A percentile compares a stretch with the other conserved stretches of the same genome.
phyloP scores from a whole-genome alignment of 64 coral and sea anemone genomes.

The Platygyra sinensis region DNA sequence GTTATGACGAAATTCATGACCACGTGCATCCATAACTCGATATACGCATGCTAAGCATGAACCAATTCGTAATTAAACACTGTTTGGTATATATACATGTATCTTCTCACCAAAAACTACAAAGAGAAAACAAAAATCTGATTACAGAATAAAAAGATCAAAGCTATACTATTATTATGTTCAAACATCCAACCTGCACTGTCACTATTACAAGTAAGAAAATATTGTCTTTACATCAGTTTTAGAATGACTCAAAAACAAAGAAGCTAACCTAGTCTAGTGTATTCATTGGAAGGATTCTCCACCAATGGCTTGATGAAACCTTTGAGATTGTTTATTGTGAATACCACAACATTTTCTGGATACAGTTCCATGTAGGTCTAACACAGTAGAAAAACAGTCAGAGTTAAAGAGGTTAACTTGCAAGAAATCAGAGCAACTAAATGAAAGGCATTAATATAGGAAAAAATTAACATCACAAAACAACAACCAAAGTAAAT shows the following conservation, averaged over 20 bases:
- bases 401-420: background rate
- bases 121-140: no score
- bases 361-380: constrained; percentile 47
- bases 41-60: no score
- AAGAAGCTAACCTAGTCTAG: constrained; percentile 8
- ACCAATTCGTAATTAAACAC: no score
- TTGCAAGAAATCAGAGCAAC: background rate
- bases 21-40: no score
- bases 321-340: constrained; percentile 3
- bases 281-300: constrained; percentile 20
- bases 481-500: no score
- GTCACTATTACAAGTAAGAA: background rate
- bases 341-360: constrained; percentile 17
- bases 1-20: no score
- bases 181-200: no score
- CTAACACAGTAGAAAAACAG: background rate
- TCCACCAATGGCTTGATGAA: constrained; percentile 33
- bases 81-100: no score
- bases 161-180: no score
- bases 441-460: background rate
- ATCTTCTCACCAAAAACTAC: no score
- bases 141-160: no score
- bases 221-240: background rate
- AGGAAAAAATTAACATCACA: background rate
- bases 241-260: background rate